A percentile compares a stretch with the other conserved stretches of the same genome.
Evolutionary conservation across 1,140 invertebrate genomes (phyloP).

Genomic region (Spodoptera frugiperda): DNA sequence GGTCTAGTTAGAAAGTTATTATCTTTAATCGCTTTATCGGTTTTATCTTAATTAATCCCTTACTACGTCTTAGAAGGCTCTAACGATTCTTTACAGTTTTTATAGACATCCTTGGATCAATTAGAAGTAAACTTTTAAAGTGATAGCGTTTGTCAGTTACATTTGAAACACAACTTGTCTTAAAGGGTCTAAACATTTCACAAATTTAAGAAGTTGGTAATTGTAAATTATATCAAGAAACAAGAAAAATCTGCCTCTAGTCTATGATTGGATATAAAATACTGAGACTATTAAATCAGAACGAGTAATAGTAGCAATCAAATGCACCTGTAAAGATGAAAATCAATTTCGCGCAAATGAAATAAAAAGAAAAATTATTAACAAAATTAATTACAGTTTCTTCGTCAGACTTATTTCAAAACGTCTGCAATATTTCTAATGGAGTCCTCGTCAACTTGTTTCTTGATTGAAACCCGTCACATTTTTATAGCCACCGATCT

Average conservation of each 20-base stretch:
- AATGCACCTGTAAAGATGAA: no score
- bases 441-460: background rate
- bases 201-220: no score
- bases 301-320: no score
- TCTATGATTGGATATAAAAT: no score
- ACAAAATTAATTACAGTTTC: background rate
- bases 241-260: no score
- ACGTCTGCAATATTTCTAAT: background rate
- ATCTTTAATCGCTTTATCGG: constrained; percentile 41
- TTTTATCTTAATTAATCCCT: constrained; percentile 55
- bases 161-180: no score
- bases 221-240: no score
- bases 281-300: no score
- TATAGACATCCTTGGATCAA: constrained; percentile 38
- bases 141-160: background rate
- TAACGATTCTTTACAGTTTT: constrained; percentile 29
- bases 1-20: background rate
- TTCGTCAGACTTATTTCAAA: background rate
- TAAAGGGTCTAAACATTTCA: no score
- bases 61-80: constrained; percentile 20
- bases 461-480: background rate
- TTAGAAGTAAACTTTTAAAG: constrained; percentile 22
- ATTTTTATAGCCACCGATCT: background rate
- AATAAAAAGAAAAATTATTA: no score
- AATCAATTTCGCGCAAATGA: no score